Conservation (phyloP, 2,888 invertebrate species). For the Cecidostiba fungosa region DNA sequence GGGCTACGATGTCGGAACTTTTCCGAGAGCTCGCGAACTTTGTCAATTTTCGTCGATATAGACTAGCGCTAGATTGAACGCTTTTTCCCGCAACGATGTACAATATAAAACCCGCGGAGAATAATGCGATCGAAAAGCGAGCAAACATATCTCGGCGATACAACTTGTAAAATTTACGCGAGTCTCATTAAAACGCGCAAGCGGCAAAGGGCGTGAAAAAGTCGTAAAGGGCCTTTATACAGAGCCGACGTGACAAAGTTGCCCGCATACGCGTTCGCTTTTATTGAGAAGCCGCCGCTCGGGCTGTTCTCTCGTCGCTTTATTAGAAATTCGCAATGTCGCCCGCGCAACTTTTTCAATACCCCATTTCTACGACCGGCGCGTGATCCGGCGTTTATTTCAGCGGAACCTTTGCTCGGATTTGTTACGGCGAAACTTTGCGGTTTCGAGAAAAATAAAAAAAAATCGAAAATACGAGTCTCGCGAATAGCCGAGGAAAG, state of each 20-base stretch:
- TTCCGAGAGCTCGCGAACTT: neutral
- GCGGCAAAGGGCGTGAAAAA: slow-evolving; percentile 39
- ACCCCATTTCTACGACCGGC: slow-evolving; percentile 54
- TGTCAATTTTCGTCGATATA: slow-evolving; percentile 10
- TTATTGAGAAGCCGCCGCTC: slow-evolving; percentile 69
- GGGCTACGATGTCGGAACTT: neutral
- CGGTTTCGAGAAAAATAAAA: neutral
- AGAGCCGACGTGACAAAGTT: slow-evolving; percentile 59
- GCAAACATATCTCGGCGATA: slow-evolving; percentile 22
- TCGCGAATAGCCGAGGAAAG: slow-evolving; percentile 8
- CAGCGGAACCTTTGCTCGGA: neutral
- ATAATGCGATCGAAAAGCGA: slow-evolving; percentile 20
- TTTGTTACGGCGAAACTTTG: neutral
- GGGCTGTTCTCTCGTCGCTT: slow-evolving; percentile 56
- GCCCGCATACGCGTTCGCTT: slow-evolving; percentile 58
- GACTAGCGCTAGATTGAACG: neutral
- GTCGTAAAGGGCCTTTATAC: slow-evolving; percentile 64
- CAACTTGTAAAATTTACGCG: slow-evolving; percentile 47
- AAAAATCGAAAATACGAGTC: slow-evolving; percentile 12
- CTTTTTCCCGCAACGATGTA: neutral
- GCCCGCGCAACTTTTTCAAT: slow-evolving; percentile 70
- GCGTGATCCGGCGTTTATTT: slow-evolving; percentile 43
- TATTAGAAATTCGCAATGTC: slow-evolving; percentile 70
- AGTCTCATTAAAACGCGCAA: slow-evolving; percentile 8
- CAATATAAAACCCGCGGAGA: neutral